phyloP scores from a whole-genome alignment of 2,888 invertebrate genomes.

The Euspilapteryx auroguttella region DNA sequence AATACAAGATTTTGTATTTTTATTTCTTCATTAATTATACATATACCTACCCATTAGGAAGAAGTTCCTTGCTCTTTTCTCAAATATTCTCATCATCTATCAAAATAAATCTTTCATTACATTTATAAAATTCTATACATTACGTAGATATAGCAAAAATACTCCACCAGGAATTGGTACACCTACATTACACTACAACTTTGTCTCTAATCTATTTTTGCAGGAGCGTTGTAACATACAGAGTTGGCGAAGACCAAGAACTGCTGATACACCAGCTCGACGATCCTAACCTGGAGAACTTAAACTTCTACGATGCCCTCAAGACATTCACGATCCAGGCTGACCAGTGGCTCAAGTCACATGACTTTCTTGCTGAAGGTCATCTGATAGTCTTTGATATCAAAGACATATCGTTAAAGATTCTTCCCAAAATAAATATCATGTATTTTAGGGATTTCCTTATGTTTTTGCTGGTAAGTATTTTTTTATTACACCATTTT shows the following conservation, averaged over 20 bases:
- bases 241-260: constrained; percentile 19
- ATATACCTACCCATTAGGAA: no score
- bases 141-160: no score
- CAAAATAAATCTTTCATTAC: no score
- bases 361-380: constrained; percentile 19
- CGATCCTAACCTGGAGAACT: constrained; percentile 23
- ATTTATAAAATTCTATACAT: no score
- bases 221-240: constrained; percentile 22
- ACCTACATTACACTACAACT: no score
- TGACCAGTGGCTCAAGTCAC: constrained; percentile 25
- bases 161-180: no score
- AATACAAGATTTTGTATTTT: no score
- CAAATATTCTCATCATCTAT: no score
- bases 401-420: constrained; percentile 21
- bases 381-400: constrained; percentile 36
- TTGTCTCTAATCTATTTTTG: background rate
- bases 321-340: constrained; percentile 25
- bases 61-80: no score
- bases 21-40: no score
- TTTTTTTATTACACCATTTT: background rate
- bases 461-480: constrained; percentile 31
- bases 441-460: constrained; percentile 34
- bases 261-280: constrained; percentile 28
- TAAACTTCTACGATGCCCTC: constrained; percentile 26
- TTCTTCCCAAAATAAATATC: constrained; percentile 30